phyloP scores from a whole-genome alignment of 2,888 invertebrate genomes.

The Petrolisthes manimaculis region DNA sequence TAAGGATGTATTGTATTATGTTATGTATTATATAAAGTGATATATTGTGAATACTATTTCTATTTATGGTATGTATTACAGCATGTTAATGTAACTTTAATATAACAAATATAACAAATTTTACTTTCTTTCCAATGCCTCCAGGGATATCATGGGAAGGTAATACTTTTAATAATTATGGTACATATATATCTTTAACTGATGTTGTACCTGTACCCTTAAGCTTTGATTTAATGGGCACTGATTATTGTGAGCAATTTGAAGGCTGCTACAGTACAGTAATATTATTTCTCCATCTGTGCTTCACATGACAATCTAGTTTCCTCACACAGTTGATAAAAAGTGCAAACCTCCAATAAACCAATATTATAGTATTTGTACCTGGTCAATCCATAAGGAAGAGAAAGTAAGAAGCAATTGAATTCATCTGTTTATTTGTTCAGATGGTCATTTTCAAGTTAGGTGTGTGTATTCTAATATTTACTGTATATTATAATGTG shows the following conservation, averaged over 20 bases:
- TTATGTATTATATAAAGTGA: no score
- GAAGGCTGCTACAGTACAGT: no score
- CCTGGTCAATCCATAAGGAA: not conserved
- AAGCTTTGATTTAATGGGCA: no score
- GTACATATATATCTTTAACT: no score
- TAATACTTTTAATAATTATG: conserved; percentile 14
- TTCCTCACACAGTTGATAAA: no score
- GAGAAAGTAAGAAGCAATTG: not conserved
- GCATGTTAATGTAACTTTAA: not conserved
- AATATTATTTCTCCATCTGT: no score
- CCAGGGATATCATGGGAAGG: conserved; percentile 59
- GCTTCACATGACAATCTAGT: no score
- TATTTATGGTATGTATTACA: no score
- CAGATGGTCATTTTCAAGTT: not conserved
- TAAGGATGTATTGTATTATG: no score
- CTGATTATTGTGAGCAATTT: no score
- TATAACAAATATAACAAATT: not conserved
- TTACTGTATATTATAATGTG: not conserved
- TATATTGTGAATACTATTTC: no score
- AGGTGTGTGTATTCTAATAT: not conserved
- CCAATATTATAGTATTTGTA: not conserved
- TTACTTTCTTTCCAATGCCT: conserved; percentile 30
- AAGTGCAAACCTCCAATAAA: not conserved
- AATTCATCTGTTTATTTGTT: not conserved
- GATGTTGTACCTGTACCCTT: no score